These are phyloP conservation scores for Gobionotothen gibberifrons DNA, from an alignment of 2,797 vertebrate genomes.

Conservation along the genomic window DNA sequence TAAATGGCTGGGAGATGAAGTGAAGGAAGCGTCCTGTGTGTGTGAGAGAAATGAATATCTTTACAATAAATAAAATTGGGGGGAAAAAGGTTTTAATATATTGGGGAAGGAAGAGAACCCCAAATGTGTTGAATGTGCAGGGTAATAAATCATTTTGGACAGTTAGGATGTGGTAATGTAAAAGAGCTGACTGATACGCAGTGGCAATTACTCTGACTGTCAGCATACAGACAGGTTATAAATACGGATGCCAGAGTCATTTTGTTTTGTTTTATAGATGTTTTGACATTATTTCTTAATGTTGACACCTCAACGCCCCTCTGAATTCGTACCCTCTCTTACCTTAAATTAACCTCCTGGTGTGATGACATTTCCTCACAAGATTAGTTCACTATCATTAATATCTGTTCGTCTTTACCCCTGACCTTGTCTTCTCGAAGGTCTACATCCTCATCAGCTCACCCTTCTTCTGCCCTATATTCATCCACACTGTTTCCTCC, in stretches of 20 bases:
- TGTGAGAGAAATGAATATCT: conserved; percentile 27
- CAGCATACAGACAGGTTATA: conserved; percentile 43
- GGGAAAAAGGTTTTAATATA: conserved; percentile 41
- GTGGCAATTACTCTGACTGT: conserved; percentile 59
- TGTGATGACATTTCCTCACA: conserved; percentile 32
- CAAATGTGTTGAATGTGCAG: conserved; percentile 43
- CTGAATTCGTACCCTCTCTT: conserved; percentile 7
- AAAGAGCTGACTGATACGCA: conserved; percentile 40
- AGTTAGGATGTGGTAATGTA: conserved; percentile 39
- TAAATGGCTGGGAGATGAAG: conserved; percentile 49
- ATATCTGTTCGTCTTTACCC: conserved; percentile 26
- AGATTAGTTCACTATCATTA: conserved; percentile 36
- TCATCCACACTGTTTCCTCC: conserved; percentile 21
- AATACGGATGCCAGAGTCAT: conserved; percentile 48
- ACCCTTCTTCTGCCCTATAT: conserved; percentile 6
- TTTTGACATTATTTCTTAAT: conserved; percentile 39
- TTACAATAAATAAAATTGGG: conserved; percentile 15
- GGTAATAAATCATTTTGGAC: conserved; percentile 68
- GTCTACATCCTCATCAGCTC: background rate
- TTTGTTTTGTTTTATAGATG: conserved; percentile 43
- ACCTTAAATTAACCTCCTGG: conserved; percentile 10
- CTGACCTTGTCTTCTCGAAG: conserved; percentile 47
- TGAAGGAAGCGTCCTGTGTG: conserved; percentile 22
- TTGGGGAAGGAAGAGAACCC: conserved; percentile 34
- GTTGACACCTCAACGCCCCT: conserved; percentile 26